Evolutionary conservation across 2,888 invertebrate species (phyloP), one percentile per base, ranked within the genome.

Genomic region (Aplocera efformata): DNA sequence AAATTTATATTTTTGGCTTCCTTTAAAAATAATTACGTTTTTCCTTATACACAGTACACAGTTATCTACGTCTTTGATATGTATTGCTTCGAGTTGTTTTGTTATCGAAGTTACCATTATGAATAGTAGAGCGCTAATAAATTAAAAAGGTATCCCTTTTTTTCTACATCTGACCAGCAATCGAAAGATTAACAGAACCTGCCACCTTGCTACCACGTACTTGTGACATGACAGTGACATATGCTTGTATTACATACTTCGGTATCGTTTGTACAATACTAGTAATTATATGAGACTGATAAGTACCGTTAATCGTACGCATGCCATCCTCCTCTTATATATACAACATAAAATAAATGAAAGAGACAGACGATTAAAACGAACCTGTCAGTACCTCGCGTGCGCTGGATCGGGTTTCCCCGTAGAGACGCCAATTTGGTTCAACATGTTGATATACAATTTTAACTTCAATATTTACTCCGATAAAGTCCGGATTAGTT

Each of bases 221-320:
- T 17, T 17, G 13, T 17, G 13, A 17, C 13, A 17, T 17, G 13
- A 17, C 13, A 17, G 13, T 17, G 13, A 17, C 13, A 17, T 17
- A 17, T 17, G 13, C 13, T n/a, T 17, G 13, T 17, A 36, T 63
- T 67, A 68, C 54, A 41, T 51, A 55, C 64, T 60, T 65, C 61
- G 62, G 66, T 72, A 70, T 74, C 67, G 64, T 59, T 67, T 63
- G 67, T 53, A 58, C 68, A 70, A 36, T 53, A 58, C 68, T 70
- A 34, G 44, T 52, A 78, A 79, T 80, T 82, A 82, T 81, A 79
- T 78, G 72, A 63, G 58, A 62, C 66, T 71, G 74, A 80, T 78
- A 78, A 70, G 72, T 78, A 66, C 81, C 71, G 79, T 81, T 81
- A 78, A 63, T 55, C 60, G 47, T 44, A 48, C 17, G 46, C 32